These are phyloP conservation scores for Ameiurus melas DNA, from an alignment of 2,113 vertebrate genomes.

Conservation along the genomic window DNA sequence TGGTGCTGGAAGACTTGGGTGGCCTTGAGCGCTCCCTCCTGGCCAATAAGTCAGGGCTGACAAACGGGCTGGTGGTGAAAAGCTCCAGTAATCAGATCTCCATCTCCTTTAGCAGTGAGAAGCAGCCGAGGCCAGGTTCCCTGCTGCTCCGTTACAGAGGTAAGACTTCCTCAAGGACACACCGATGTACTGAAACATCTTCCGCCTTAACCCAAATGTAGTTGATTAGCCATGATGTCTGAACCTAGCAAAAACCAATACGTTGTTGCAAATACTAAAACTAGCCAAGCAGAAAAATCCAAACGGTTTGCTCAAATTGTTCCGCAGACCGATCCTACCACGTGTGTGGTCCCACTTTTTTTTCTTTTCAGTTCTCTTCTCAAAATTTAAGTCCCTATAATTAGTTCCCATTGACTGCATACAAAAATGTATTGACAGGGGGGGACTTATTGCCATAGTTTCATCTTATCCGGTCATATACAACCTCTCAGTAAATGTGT, in stretches of 20 bases:
- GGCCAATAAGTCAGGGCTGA: conserved; percentile 89
- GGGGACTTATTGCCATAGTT: background rate
- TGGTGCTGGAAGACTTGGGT: conserved; percentile 85
- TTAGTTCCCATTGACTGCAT: background rate
- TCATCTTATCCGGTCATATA: background rate
- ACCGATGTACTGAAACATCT: background rate
- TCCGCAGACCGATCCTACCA: background rate
- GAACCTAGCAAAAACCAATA: background rate
- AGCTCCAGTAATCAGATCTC: conserved; percentile 92
- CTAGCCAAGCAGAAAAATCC: background rate
- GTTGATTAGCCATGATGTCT: background rate
- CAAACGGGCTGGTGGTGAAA: conserved; percentile 87
- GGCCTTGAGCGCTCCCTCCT: conserved; percentile 80
- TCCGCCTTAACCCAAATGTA: background rate
- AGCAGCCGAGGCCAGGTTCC: conserved; percentile 72
- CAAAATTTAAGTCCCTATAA: no score
- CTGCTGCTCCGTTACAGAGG: conserved; percentile 90
- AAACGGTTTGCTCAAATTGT: background rate
- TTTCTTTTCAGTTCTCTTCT: background rate
- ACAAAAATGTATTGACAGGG: background rate
- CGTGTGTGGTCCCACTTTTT: no score
- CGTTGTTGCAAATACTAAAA: background rate
- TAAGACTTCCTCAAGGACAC: conserved; percentile 51
- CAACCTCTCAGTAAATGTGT: background rate
- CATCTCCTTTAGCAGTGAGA: conserved; percentile 82